phyloP scores from a whole-genome alignment of 2,888 invertebrate genomes.

The Euplexia lucipara region DNA sequence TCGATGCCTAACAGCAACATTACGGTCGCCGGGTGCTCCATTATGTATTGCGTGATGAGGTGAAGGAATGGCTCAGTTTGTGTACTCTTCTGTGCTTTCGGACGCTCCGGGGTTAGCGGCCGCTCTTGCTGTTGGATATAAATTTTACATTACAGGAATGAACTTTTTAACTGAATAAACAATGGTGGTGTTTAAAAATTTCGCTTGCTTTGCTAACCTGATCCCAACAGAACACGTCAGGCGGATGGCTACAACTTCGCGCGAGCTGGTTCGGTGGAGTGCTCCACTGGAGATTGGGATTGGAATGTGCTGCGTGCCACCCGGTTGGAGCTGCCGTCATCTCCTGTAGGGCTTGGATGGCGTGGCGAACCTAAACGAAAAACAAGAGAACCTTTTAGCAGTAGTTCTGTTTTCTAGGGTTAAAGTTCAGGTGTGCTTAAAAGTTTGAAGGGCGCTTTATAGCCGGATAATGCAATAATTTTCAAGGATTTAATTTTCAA shows the following conservation, averaged over 20 bases:
- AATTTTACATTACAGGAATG: slow-evolving; percentile 15
- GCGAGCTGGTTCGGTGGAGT: slow-evolving; percentile 92
- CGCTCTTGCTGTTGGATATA: slow-evolving; percentile 80
- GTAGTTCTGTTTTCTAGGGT: slow-evolving; percentile 5
- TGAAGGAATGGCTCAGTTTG: slow-evolving; percentile 93
- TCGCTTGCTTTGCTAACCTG: slow-evolving; percentile 74
- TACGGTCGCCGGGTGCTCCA: slow-evolving; percentile 94
- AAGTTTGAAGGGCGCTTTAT: slow-evolving; percentile 31
- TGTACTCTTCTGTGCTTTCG: slow-evolving; percentile 86
- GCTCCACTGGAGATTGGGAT: slow-evolving; percentile 94
- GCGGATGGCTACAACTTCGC: slow-evolving; percentile 95
- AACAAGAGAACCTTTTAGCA: slow-evolving; percentile 4
- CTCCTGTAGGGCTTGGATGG: slow-evolving; percentile 96
- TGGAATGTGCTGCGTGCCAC: slow-evolving; percentile 95
- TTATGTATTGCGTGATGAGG: slow-evolving; percentile 92
- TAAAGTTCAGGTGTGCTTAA: slow-evolving; percentile 31
- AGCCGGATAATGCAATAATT: slow-evolving; percentile 31
- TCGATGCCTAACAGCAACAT: slow-evolving; percentile 94
- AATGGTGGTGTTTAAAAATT: too few relatives aligned
- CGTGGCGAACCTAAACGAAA: slow-evolving; percentile 93
- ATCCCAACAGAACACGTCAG: slow-evolving; percentile 96
- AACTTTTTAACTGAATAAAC: not conserved
- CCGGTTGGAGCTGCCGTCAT: slow-evolving; percentile 93
- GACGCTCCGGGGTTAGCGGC: slow-evolving; percentile 83
- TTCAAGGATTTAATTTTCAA: slow-evolving; percentile 13